phyloP scores from a whole-genome alignment of 1,140 invertebrate genomes.

The Metopolophium dirhodum region DNA sequence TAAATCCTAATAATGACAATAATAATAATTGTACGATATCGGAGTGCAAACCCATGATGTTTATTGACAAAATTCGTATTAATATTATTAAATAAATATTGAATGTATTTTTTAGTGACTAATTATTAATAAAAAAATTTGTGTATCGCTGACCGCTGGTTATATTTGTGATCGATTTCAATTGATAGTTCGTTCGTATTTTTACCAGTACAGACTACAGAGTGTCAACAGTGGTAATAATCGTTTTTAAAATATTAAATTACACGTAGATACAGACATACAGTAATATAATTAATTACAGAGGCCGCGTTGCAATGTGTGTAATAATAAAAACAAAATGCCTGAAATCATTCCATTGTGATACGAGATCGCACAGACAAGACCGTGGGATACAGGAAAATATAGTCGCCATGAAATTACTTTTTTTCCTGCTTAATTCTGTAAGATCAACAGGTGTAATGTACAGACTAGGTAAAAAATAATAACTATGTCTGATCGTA shows the following conservation, averaged over 20 bases:
- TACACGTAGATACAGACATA: background rate
- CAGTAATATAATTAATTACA: background rate
- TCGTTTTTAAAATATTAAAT: background rate
- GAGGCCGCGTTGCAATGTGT: background rate
- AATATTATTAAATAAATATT: background rate
- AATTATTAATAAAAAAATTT: background rate
- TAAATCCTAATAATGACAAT: background rate
- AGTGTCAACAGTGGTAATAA: background rate
- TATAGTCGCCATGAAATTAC: background rate
- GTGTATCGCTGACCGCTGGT: background rate
- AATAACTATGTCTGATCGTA: background rate
- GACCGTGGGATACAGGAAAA: constrained; percentile 42
- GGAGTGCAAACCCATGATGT: background rate
- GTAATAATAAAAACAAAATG: constrained; percentile 6
- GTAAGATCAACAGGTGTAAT: constrained; percentile 36
- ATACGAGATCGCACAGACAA: background rate
- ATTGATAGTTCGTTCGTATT: background rate
- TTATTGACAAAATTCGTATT: background rate
- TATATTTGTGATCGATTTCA: background rate
- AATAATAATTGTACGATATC: background rate
- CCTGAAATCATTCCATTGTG: constrained; percentile 18
- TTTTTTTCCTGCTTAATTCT: constrained; percentile 7
- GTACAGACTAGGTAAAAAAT: background rate
- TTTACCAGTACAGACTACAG: background rate
- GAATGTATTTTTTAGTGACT: background rate